These are phyloP conservation scores for Dinoponera quadriceps DNA, from an alignment of 1,140 invertebrate species.

Conservation along the genomic window DNA sequence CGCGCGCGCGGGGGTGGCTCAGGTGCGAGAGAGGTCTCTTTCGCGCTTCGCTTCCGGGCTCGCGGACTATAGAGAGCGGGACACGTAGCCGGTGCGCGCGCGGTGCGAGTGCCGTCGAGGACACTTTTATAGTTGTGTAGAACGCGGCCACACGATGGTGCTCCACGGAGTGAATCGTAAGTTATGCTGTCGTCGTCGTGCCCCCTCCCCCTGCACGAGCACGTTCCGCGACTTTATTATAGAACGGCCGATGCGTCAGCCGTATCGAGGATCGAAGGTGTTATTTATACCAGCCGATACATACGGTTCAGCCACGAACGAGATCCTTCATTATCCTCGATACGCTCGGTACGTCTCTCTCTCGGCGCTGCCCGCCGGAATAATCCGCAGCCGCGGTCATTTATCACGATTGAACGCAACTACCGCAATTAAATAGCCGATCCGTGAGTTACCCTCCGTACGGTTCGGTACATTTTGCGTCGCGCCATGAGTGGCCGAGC, in stretches of 20 bases:
- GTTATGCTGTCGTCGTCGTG: conserved; percentile 73
- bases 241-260: conserved; percentile 20
- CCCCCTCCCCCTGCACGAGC: conserved; percentile 42
- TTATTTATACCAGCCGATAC: background rate
- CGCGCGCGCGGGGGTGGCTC: conserved; percentile 31
- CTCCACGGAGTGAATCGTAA: conserved; percentile 85
- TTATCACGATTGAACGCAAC: background rate
- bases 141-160: conserved; percentile 82
- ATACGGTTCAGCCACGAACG: too few relatives aligned
- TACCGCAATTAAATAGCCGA: background rate
- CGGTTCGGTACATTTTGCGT: background rate
- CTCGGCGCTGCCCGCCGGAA: background rate
- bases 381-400: background rate
- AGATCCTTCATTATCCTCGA: background rate
- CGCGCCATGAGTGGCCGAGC: conserved; percentile 5
- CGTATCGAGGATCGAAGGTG: background rate
- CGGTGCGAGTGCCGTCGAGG: conserved; percentile 66
- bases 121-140: conserved; percentile 71
- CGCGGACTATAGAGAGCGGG: conserved; percentile 18
- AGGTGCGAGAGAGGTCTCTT: conserved; percentile 32
- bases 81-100: conserved; percentile 49
- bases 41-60: conserved; percentile 35
- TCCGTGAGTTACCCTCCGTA: too few relatives aligned
- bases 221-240: conserved; percentile 56
- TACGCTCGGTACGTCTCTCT: background rate